These are phyloP conservation scores for Oreortyx pictus DNA, from an alignment of 2,797 vertebrate species.

Conservation along the genomic window DNA sequence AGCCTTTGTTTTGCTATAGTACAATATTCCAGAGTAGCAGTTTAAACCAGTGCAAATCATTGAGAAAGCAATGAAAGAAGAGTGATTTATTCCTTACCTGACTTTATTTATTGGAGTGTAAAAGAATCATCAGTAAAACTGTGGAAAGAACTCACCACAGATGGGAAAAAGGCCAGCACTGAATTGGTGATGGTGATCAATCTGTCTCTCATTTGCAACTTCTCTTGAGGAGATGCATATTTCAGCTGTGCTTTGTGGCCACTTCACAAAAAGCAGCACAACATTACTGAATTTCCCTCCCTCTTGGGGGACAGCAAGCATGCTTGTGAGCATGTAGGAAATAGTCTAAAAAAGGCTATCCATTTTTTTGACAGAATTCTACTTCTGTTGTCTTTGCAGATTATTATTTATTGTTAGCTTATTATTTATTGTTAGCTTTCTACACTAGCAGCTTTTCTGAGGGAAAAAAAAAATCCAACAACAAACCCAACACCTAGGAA, in stretches of 20 bases:
- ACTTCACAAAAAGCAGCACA: neutral
- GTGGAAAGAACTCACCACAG: conserved; percentile 21
- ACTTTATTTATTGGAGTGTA: conserved; percentile 26
- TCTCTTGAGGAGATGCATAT: conserved; percentile 23
- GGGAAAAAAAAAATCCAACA: neutral
- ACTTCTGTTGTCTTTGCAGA: neutral
- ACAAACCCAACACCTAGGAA: neutral
- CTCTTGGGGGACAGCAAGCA: neutral
- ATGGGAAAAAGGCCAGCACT: conserved; percentile 25
- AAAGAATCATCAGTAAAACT: conserved; percentile 15
- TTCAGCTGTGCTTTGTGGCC: conserved; percentile 37
- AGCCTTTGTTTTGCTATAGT: too few species aligned
- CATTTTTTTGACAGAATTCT: neutral
- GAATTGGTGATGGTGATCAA: conserved; percentile 32
- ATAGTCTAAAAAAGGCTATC: neutral
- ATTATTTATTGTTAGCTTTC: conserved; percentile 4
- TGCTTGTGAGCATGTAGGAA: neutral
- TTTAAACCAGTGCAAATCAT: neutral
- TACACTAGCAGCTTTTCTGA: neutral
- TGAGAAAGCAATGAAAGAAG: conserved; percentile 3
- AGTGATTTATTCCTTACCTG: conserved; percentile 48
- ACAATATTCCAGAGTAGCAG: neutral
- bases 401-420: neutral
- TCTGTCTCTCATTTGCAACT: conserved; percentile 24
- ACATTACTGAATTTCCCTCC: neutral